Evolutionary conservation across 2,797 vertebrate genomes (phyloP), one percentile per base, ranked within the genome.

Genomic region (Meda fulgida): DNA sequence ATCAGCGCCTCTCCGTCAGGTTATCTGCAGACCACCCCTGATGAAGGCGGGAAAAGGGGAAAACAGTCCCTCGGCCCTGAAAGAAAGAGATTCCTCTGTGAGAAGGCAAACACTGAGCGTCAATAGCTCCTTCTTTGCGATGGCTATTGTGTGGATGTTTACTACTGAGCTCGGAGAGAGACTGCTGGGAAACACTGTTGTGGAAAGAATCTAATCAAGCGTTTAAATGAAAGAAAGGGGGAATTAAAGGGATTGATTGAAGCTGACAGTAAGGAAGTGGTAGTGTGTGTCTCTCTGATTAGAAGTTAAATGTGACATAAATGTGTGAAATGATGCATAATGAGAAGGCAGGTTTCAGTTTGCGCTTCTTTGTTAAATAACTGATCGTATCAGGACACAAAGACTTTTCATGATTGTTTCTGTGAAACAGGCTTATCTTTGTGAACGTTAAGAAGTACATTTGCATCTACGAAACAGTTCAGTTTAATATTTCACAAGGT

Each of bases 11-110:
- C 91, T 92, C 93, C 89, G 90, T 92, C 92, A 78, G 89, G 88
- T 93, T 94, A 94, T 95, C 93, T 93, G 66, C 80, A 86, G 94
- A 95, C 95, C 94, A 95, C 93, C 94, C 93, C 89, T 79, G 92
- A 88, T 88, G 93, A 29, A 73, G 69, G 80, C 75, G 23, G 80
- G 21, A 83, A 63, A 51, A 31, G n/a, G 53, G 51, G 48, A 84
- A 78, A 80, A 82, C 80, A 46, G 78, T 73, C 78, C 43, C 73
- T 34, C 48, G 11, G 5, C 9, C 10, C 80, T 60, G 36, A 78
- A 83, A 88, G 83, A 78, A 67, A 88, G 80, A 72, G 78, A 81
- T 79, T 77, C 80, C 51, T 80, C 69, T 60, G 51, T 63, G 73
- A 73, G 66, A 86, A 51, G 9, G 63, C 72, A 80, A 79, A 51